Conservation (phyloP, 2,113 vertebrate genomes). For the Motacilla alba region DNA sequence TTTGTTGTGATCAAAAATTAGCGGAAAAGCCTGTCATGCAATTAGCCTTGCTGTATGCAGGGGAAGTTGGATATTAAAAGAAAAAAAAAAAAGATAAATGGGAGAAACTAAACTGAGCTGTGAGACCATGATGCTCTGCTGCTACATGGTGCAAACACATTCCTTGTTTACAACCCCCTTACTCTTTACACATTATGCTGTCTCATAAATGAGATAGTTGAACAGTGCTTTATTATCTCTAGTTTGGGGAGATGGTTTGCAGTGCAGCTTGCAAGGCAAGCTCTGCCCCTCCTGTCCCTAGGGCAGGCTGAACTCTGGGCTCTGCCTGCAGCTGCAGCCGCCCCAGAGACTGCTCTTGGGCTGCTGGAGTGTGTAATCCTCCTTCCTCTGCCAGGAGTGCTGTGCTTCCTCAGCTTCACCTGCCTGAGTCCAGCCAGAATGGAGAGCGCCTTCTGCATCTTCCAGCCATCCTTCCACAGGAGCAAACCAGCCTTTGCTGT, state of each 20-base stretch:
- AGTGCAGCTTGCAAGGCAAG: background rate
- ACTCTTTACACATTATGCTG: background rate
- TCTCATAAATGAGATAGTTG: background rate
- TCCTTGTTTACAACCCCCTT: background rate
- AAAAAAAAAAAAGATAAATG: background rate
- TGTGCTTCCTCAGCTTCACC: background rate
- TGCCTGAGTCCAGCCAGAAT: fast-evolving
- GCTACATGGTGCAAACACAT: background rate
- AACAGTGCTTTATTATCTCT: background rate
- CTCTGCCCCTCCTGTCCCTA: background rate
- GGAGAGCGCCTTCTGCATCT: fast-evolving
- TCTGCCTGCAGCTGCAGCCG: background rate
- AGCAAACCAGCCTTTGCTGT: fast-evolving
- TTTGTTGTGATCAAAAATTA: background rate
- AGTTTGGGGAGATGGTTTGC: background rate
- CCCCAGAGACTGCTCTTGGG: background rate
- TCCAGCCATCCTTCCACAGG: background rate
- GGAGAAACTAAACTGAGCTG: background rate
- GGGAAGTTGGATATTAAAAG: background rate
- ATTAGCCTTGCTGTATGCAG: background rate
- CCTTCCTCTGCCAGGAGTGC: background rate
- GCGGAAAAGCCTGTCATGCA: background rate
- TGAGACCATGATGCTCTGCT: fast-evolving
- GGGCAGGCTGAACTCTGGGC: too few species aligned
- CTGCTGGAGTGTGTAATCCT: background rate